Evolutionary conservation across 2,113 vertebrate species (phyloP).

Genomic region (Paradoxurus hermaphroditus): DNA sequence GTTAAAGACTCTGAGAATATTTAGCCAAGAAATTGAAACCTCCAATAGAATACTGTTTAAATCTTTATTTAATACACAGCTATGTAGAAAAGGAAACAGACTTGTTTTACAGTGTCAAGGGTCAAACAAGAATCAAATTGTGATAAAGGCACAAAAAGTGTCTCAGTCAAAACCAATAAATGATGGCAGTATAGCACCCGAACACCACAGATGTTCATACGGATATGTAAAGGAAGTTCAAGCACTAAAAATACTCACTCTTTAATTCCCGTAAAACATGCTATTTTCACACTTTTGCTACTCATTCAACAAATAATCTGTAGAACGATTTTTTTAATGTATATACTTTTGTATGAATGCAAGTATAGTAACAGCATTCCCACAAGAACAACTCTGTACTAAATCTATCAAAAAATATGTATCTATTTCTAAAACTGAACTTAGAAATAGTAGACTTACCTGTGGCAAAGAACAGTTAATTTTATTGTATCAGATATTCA

Average conservation of each 20-base stretch:
- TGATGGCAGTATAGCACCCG: neutral
- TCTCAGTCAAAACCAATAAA: neutral
- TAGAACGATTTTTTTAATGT: neutral
- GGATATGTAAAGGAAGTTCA: neutral
- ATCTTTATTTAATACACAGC: neutral
- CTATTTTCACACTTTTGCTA: neutral
- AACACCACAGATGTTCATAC: neutral
- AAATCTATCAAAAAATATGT: neutral
- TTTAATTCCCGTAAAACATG: neutral
- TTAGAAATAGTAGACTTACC: neutral
- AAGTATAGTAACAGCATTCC: neutral
- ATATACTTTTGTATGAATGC: neutral
- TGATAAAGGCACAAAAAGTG: neutral
- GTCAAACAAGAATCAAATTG: neutral
- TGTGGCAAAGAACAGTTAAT: neutral
- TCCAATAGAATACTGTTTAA: neutral
- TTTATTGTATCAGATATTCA: neutral
- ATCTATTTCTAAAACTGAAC: neutral
- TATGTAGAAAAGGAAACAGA: neutral
- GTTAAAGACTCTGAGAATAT: neutral
- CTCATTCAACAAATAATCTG: neutral
- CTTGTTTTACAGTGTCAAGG: neutral
- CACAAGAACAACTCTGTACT: neutral
- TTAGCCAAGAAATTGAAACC: neutral
- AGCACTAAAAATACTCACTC: neutral